Percentiles rank a stretch among this genome's conserved stretches.
phyloP scores from a whole-genome alignment of 2,888 invertebrate genomes.

The Trissonchulus latispiculum region DNA sequence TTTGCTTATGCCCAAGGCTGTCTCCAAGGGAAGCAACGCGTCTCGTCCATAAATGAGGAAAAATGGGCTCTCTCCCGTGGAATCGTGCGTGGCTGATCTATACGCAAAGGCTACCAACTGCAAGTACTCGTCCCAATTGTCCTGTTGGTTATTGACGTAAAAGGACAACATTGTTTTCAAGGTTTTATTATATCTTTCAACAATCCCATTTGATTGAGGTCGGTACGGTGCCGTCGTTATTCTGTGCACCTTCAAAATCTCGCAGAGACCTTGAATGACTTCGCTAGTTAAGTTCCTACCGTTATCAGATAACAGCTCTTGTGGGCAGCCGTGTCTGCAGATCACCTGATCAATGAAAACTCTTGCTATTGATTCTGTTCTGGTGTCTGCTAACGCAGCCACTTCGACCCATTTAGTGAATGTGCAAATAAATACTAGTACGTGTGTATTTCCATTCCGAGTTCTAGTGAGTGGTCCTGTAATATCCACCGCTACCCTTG shows the following conservation, averaged over 20 bases:
- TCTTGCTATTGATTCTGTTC: constrained; percentile 35
- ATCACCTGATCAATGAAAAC: constrained; percentile 2
- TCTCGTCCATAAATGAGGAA: background rate
- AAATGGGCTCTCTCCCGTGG: background rate
- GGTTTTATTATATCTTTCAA: constrained; percentile 14
- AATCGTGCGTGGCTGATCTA: background rate
- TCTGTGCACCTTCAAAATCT: background rate
- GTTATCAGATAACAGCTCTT: constrained; percentile 2
- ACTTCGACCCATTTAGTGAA: constrained; percentile 30
- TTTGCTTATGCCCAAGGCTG: background rate
- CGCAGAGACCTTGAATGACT: background rate
- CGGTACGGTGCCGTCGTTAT: constrained; percentile 13
- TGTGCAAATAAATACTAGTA: constrained; percentile 28
- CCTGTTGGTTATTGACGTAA: background rate
- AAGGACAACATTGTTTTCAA: background rate
- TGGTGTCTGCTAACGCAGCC: constrained; percentile 37
- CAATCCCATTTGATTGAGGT: constrained; percentile 17
- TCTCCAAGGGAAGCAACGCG: background rate
- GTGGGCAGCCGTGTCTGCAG: background rate
- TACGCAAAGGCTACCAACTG: background rate
- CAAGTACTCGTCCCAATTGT: constrained; percentile 4
- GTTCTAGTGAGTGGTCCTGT: constrained; percentile 30
- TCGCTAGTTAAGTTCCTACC: background rate
- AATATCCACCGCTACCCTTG: constrained; percentile 29
- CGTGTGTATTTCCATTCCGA: constrained; percentile 27